phyloP scores from a whole-genome alignment of 1,140 invertebrate species.

The Anastrepha ludens region DNA sequence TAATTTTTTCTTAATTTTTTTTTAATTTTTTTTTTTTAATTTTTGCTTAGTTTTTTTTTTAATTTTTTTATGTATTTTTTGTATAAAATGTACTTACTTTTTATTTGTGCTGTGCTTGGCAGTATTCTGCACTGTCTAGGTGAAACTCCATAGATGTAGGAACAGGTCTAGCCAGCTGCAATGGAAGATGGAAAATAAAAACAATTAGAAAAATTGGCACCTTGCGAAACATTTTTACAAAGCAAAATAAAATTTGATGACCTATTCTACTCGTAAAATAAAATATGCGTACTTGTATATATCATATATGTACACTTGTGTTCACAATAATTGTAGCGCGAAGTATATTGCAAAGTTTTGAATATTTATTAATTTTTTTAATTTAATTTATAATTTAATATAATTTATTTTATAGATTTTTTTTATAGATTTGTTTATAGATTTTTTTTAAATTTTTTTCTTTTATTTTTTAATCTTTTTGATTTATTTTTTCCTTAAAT shows the following conservation, averaged over 20 bases:
- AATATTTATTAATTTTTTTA: too few species aligned
- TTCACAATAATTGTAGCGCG: too few species aligned
- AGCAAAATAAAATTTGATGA: background rate
- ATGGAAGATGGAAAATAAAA: conserved; percentile 53
- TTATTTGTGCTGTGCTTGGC: conserved; percentile 97
- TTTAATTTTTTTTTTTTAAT: too few species aligned
- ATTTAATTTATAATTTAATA: conserved; percentile 3
- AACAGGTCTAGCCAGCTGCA: conserved; percentile 75
- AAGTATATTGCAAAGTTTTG: too few species aligned
- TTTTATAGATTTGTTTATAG: background rate
- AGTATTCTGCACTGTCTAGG: conserved; percentile 95
- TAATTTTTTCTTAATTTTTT: too few species aligned
- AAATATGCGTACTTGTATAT: background rate
- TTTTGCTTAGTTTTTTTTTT: too few species aligned
- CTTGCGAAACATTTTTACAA: background rate
- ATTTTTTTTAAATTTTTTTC: background rate
- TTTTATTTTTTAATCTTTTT: background rate
- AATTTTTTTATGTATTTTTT: background rate
- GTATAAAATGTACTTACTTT: conserved; percentile 71
- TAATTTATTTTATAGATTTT: background rate
- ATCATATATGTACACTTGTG: too few species aligned
- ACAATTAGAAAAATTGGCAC: background rate
- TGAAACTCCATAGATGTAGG: conserved; percentile 98
- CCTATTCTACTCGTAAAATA: background rate
- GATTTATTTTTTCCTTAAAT: conserved; percentile 34